Evolutionary conservation across 2,888 invertebrate species (phyloP), one percentile per base, ranked within the genome.

Genomic region (Bellardia bayeri): DNA sequence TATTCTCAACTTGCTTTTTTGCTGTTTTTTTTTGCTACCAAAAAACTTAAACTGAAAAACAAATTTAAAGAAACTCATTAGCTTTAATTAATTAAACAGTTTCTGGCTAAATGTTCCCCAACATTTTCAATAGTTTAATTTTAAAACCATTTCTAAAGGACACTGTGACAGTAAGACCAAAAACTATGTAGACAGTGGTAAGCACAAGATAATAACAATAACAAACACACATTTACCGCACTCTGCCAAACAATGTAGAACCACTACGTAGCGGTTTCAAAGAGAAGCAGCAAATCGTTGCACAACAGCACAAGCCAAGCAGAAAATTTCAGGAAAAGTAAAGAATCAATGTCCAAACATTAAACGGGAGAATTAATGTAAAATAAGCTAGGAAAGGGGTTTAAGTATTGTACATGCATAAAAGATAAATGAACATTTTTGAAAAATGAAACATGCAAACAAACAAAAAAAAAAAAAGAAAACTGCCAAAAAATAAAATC

Each of bases 1-100:
- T 0, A 7, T 64, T 40, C 14, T 37, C 7, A 63, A 63, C 37
- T 6, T 33, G 42, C 1, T 42, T 42, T 7, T 40, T 42, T 42
- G 42, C 2, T 42, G 42, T 42, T 42, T 42, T 42, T 23, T 23
- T 23, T 23, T 23, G 23, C 23, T 23, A 23, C 23, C 23, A 23
- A 23, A 1, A 23, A 23, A 23, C 23, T 23, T 23, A 23, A 23
- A 42, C 14, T 37, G 7, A 2, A 63, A 7, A n/a, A 40, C 16
- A 54, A 69, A 14, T 33, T 69, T 33, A 8, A 8, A 14, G 33
- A 69, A 91, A 89, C 91, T 92, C 91, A 91, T 92, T 91, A 91
- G 90, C 89, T 89, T 89, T 91, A 92, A 91, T 91, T 92, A 92
- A 92, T 92, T 91, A 90, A 88, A 90, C 89, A 88, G 89, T 90